A percentile compares a stretch with the other conserved stretches of the same genome.
Evolutionary conservation across 1,140 invertebrate species (phyloP).

Genomic region (Eurosta solidaginis): DNA sequence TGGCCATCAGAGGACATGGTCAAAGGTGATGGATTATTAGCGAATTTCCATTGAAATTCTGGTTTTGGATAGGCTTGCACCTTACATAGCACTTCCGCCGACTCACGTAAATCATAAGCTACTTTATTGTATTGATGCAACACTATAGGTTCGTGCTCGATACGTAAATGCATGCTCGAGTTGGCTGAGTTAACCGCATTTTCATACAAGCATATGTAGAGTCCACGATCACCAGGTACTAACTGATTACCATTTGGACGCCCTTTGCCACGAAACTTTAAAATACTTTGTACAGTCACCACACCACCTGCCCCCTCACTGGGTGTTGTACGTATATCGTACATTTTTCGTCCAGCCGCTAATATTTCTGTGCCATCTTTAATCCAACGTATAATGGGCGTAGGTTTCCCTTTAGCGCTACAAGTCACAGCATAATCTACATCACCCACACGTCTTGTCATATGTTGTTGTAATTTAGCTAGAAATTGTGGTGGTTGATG

Average conservation of each 20-base stretch:
- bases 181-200: conserved; percentile 87
- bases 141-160: conserved; percentile 87
- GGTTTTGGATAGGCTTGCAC: conserved; percentile 91
- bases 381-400: conserved; percentile 81
- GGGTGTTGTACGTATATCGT: conserved; percentile 77
- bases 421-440: conserved; percentile 80
- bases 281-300: conserved; percentile 79
- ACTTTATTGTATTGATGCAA: conserved; percentile 86
- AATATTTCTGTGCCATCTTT: conserved; percentile 82
- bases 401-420: conserved; percentile 83
- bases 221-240: conserved; percentile 81
- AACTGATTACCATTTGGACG: conserved; percentile 77
- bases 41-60: conserved; percentile 89
- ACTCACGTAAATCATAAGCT: conserved; percentile 82
- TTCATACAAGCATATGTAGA: conserved; percentile 85
- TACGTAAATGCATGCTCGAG: conserved; percentile 84
- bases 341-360: conserved; percentile 73
- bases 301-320: conserved; percentile 74
- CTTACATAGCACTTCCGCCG: conserved; percentile 81
- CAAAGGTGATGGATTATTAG: conserved; percentile 71
- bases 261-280: conserved; percentile 77
- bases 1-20: conserved; percentile 79
- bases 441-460: conserved; percentile 80
- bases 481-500: conserved; percentile 85
- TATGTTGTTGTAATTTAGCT: conserved; percentile 78